A percentile compares a stretch with the other conserved stretches of the same genome.
phyloP scores from a whole-genome alignment of 2,113 vertebrate species.

The cat (Felis catus) region F.catus_Fca126_mat1.0 CM031412.1:141856001-141856500 shows the following conservation, averaged over 20 bases:
- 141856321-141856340: accelerated
- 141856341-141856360: not conserved
- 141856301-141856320: not conserved
- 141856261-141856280: not conserved
- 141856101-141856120: too few species aligned
- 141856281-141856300: not conserved
- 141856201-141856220: not conserved
- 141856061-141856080: not conserved
- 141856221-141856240: not conserved
- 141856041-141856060: not conserved
- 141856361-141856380: not conserved
- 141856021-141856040: not conserved
- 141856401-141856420: not conserved
- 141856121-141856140: not conserved
- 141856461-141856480: not conserved
- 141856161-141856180: too few species aligned
- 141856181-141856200: not conserved
- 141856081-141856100: too few species aligned
- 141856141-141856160: not conserved
- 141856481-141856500: not conserved
- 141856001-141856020: not conserved
- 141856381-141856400: not conserved
- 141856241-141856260: not conserved
- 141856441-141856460: not conserved
- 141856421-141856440: not conserved